Evolutionary conservation across 1,140 invertebrate species (phyloP).

Genomic region (Armadillidium nasatum): DNA sequence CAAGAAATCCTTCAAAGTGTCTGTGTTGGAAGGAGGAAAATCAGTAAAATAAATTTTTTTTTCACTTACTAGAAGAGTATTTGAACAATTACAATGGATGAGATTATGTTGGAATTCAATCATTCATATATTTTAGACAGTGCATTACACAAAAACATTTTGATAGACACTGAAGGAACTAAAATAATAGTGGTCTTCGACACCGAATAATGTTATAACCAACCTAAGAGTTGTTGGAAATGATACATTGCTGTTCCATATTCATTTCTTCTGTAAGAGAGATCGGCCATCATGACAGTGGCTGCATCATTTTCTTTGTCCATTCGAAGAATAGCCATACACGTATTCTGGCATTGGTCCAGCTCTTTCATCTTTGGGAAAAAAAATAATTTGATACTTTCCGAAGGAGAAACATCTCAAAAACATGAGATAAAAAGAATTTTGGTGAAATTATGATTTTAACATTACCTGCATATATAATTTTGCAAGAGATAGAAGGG

Average conservation of each 20-base stretch:
- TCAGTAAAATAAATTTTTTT: too few relatives aligned
- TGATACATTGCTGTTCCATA: slow-evolving; percentile 87
- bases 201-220: slow-evolving; percentile 38
- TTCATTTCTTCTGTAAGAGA: slow-evolving; percentile 89
- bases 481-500: slow-evolving; percentile 72
- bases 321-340: slow-evolving; percentile 70
- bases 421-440: background rate
- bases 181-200: too few relatives aligned
- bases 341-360: slow-evolving; percentile 80
- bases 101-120: too few relatives aligned
- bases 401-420: too few relatives aligned
- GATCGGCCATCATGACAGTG: slow-evolving; percentile 90
- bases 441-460: background rate
- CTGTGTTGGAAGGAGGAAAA: too few relatives aligned
- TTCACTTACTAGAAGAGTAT: too few relatives aligned
- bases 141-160: too few relatives aligned
- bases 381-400: slow-evolving; percentile 16
- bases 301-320: slow-evolving; percentile 87
- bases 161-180: too few relatives aligned
- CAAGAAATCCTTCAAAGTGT: too few relatives aligned
- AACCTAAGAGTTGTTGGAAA: slow-evolving; percentile 76
- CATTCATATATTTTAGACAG: too few relatives aligned
- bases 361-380: slow-evolving; percentile 52
- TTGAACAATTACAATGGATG: too few relatives aligned
- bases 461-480: slow-evolving; percentile 75